Conservation (phyloP, 2,888 invertebrate genomes). For the Mythimna loreyi region DNA sequence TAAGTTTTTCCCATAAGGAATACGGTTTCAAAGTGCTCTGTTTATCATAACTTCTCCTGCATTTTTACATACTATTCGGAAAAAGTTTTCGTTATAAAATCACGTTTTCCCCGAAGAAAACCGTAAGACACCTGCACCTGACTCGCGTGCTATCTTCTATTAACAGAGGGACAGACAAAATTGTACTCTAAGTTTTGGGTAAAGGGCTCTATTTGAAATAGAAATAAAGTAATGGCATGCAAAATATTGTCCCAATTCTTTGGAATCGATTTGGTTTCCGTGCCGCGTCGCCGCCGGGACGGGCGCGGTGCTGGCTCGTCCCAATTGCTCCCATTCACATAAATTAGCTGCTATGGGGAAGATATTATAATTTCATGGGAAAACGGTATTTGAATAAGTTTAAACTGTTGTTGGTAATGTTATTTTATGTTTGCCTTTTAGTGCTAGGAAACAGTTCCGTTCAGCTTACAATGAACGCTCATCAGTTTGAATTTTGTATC, state of each 20-base stretch:
- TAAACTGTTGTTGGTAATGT: slow-evolving; percentile 32
- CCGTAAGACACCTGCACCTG: slow-evolving; percentile 61
- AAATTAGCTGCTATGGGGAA: slow-evolving; percentile 47
- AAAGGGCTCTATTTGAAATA: slow-evolving; percentile 37
- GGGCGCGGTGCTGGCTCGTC: slow-evolving; percentile 65
- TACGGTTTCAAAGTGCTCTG: slow-evolving; percentile 5
- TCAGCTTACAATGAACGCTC: not conserved
- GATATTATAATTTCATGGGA: slow-evolving; percentile 49
- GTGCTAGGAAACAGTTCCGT: slow-evolving; percentile 5
- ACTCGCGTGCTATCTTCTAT: slow-evolving; percentile 67
- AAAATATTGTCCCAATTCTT: slow-evolving; percentile 73
- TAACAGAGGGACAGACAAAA: slow-evolving; percentile 44
- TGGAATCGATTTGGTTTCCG: slow-evolving; percentile 78
- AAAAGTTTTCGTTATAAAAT: slow-evolving; percentile 30
- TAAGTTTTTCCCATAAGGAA: slow-evolving; percentile 4
- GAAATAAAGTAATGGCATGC: slow-evolving; percentile 53
- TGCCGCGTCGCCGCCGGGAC: slow-evolving; percentile 59
- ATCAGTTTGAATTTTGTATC: too few relatives aligned
- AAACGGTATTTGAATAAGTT: slow-evolving; percentile 42
- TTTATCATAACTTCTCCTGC: slow-evolving; percentile 1
- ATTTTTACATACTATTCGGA: slow-evolving; percentile 7
- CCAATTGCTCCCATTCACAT: slow-evolving; percentile 53
- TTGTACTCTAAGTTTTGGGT: slow-evolving; percentile 28
- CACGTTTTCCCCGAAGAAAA: slow-evolving; percentile 53
- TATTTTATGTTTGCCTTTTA: slow-evolving; percentile 21